Percentiles rank a stretch among this genome's conserved stretches.
phyloP scores from a whole-genome alignment of 2,797 vertebrate species.

The Karalla daura region DNA sequence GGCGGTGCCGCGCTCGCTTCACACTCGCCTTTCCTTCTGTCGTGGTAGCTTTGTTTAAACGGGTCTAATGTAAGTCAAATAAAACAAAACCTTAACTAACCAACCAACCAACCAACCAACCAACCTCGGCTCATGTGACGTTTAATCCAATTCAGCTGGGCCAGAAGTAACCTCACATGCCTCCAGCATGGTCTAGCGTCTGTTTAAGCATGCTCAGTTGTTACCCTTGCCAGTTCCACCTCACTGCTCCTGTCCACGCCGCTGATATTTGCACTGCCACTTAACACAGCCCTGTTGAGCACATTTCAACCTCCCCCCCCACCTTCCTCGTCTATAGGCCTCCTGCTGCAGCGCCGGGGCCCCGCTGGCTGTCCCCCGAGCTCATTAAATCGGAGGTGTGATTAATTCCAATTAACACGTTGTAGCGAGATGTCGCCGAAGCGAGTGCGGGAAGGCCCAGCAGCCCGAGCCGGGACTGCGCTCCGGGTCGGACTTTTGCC shows the following conservation, averaged over 20 bases:
- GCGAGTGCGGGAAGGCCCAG: not conserved
- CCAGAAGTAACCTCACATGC: constrained; percentile 55
- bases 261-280: constrained; percentile 23
- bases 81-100: not conserved
- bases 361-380: not conserved
- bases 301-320: not conserved
- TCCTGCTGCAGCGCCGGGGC: not conserved
- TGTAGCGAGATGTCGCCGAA: not conserved
- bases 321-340: not conserved
- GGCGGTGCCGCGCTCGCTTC: too few species aligned
- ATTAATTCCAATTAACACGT: not conserved
- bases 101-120: constrained; percentile 5
- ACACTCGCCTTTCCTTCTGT: too few species aligned
- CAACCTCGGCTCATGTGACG: constrained; percentile 59
- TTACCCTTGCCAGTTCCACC: constrained; percentile 30
- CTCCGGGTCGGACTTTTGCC: not conserved
- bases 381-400: not conserved
- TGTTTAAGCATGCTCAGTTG: constrained; percentile 44
- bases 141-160: constrained; percentile 64
- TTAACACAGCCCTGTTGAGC: constrained; percentile 13
- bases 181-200: constrained; percentile 46
- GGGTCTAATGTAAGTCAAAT: constrained; percentile 25
- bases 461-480: too few species aligned
- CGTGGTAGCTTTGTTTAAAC: constrained; percentile 9
- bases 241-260: constrained; percentile 12